Evolutionary conservation across 2,888 invertebrate genomes (phyloP).

Genomic region (Sarcophaga caerulescens): DNA sequence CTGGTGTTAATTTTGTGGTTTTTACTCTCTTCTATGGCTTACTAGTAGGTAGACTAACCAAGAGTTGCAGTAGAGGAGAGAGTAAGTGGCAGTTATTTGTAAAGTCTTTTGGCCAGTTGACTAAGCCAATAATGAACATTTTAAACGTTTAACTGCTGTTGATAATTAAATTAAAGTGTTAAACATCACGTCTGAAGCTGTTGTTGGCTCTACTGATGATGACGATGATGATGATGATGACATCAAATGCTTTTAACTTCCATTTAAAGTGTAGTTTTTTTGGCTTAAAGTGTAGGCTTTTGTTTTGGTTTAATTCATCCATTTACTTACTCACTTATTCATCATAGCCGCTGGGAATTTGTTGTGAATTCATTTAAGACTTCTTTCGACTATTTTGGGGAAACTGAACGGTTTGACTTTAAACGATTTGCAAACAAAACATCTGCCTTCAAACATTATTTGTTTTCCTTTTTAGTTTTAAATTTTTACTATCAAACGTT

Average conservation of each 20-base stretch:
- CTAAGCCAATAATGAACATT: conserved; percentile 24
- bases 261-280: not conserved
- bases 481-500: not conserved
- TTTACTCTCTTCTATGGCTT: not conserved
- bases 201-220: not conserved
- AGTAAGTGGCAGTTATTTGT: conserved; percentile 3
- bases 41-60: not conserved
- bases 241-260: conserved; percentile 43
- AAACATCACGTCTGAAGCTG: not conserved
- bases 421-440: conserved; percentile 39
- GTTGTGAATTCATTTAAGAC: conserved; percentile 14
- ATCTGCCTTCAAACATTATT: not conserved
- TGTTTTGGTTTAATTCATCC: conserved; percentile 56
- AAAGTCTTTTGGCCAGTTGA: conserved; percentile 24
- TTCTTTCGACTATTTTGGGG: conserved; percentile 9
- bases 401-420: conserved; percentile 23
- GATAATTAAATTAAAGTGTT: conserved; percentile 6
- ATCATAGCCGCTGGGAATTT: conserved; percentile 50
- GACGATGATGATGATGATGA: conserved; percentile 43
- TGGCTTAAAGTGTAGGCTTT: conserved; percentile 43
- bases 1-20: conserved; percentile 50
- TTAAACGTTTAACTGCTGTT: conserved; percentile 13
- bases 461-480: too few species aligned
- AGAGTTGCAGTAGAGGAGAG: not conserved
- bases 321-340: conserved; percentile 33